Evolutionary conservation across 2,888 invertebrate genomes (phyloP).

Genomic region (Urechis unicinctus): DNA sequence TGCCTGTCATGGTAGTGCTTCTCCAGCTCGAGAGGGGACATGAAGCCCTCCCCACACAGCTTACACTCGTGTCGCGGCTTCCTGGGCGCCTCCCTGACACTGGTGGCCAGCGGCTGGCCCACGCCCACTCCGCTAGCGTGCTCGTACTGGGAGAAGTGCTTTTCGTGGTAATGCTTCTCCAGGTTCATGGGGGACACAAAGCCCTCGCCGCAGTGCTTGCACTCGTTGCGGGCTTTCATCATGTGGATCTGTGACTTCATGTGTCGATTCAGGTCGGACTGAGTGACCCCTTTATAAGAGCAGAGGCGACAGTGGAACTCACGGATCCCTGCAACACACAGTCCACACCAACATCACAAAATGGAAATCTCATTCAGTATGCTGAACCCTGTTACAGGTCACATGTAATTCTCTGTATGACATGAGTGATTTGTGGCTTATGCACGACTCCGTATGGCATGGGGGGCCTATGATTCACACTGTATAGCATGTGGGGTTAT

Average conservation of each 20-base stretch:
- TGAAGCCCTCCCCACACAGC: not conserved
- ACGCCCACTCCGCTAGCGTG: not conserved
- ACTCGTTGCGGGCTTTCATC: slow-evolving; percentile 47
- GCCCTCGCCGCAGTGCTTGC: slow-evolving; percentile 44
- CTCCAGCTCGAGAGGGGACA: not conserved
- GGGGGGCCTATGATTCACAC: no score
- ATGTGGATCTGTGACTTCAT: slow-evolving; percentile 51
- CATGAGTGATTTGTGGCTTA: no score
- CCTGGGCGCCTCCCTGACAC: not conserved
- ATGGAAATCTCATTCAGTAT: not conserved
- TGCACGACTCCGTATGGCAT: no score
- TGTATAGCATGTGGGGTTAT: no score
- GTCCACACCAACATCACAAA: no score
- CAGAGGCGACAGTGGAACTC: slow-evolving; percentile 51
- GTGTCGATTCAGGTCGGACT: slow-evolving; percentile 53
- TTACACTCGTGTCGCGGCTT: not conserved
- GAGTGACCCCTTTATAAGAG: slow-evolving; percentile 53
- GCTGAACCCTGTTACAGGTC: no score
- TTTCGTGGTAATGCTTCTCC: slow-evolving; percentile 50
- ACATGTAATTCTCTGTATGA: no score
- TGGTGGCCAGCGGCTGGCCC: not conserved
- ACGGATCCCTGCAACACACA: slow-evolving; percentile 48
- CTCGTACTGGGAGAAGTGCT: slow-evolving; percentile 4
- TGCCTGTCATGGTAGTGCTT: not conserved
- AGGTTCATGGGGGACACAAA: slow-evolving; percentile 45